Conservation (phyloP, 2,888 invertebrate genomes). For the Aphodius granarius region DNA sequence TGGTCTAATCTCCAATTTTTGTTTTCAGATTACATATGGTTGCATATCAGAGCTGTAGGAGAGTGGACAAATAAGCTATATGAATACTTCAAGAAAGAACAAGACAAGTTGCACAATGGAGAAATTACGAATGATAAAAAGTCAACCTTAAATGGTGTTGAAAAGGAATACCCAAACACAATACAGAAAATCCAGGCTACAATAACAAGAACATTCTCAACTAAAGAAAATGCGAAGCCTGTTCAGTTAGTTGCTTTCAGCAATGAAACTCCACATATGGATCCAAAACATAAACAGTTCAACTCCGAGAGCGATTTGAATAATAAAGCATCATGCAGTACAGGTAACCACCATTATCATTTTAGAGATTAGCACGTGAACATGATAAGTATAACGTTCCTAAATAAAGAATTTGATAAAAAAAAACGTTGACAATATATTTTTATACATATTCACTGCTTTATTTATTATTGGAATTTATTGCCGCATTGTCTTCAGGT, state of each 20-base stretch:
- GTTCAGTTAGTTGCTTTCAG: constrained; percentile 50
- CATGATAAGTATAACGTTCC: too few species aligned
- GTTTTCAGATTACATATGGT: constrained; percentile 79
- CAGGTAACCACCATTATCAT: constrained; percentile 36
- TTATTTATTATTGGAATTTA: too few species aligned
- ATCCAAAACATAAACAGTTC: constrained; percentile 38
- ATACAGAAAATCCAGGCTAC: constrained; percentile 51
- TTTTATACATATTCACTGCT: too few species aligned
- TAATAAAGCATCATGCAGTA: constrained; percentile 42
- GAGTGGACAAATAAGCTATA: constrained; percentile 92
- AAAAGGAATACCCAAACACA: constrained; percentile 44
- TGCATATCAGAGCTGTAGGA: constrained; percentile 91
- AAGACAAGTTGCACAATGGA: constrained; percentile 67
- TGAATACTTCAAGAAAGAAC: constrained; percentile 82
- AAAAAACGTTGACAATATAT: too few species aligned
- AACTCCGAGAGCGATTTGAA: constrained; percentile 41
- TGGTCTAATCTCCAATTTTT: neutral
- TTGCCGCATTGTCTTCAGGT: too few species aligned
- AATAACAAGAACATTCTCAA: constrained; percentile 58
- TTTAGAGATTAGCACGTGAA: too few species aligned
- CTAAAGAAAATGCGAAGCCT: constrained; percentile 49
- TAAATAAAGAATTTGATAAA: too few species aligned
- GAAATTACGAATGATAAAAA: constrained; percentile 45
- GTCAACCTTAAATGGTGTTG: constrained; percentile 38
- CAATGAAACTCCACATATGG: constrained; percentile 47